Percentiles rank a stretch among this genome's conserved stretches.
These are phyloP conservation scores for Cheumatopsyche charites DNA, from an alignment of 1,140 invertebrate species.

Conservation along the genomic window DNA sequence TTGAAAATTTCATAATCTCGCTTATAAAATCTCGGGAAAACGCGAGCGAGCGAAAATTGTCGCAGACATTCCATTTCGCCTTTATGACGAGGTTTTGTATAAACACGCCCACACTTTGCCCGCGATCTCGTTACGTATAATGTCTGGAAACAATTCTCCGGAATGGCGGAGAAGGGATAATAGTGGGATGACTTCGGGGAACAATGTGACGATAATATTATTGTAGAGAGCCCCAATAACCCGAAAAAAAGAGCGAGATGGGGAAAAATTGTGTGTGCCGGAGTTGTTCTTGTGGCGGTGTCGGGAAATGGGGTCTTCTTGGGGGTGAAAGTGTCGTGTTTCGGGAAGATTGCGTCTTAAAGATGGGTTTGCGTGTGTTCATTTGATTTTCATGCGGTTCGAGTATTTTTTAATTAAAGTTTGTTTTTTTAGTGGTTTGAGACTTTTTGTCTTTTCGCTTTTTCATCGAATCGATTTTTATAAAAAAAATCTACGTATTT, in stretches of 20 bases:
- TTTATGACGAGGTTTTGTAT: conserved; percentile 47
- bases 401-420: not conserved
- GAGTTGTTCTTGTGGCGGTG: too few relatives aligned
- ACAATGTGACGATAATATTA: conserved; percentile 47
- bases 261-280: not conserved
- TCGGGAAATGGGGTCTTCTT: too few relatives aligned
- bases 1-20: conserved; percentile 25
- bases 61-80: conserved; percentile 44
- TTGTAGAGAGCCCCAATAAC: conserved; percentile 40
- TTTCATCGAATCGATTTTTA: too few relatives aligned
- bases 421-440: too few relatives aligned
- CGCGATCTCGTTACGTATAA: conserved; percentile 42
- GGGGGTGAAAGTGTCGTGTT: conserved; percentile 14
- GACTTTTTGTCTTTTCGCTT: too few relatives aligned
- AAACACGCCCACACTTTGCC: conserved; percentile 42
- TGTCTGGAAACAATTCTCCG: conserved; percentile 42
- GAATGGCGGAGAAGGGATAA: conserved; percentile 43
- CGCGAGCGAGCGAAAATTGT: conserved; percentile 36
- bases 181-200: conserved; percentile 42
- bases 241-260: conserved; percentile 11
- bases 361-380: not conserved
- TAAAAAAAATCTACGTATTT: too few relatives aligned
- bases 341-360: conserved; percentile 34
- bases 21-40: conserved; percentile 15
- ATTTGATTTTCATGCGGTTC: not conserved